Evolutionary conservation across 1,140 invertebrate genomes (phyloP).

Genomic region (Diorhabda elongata): DNA sequence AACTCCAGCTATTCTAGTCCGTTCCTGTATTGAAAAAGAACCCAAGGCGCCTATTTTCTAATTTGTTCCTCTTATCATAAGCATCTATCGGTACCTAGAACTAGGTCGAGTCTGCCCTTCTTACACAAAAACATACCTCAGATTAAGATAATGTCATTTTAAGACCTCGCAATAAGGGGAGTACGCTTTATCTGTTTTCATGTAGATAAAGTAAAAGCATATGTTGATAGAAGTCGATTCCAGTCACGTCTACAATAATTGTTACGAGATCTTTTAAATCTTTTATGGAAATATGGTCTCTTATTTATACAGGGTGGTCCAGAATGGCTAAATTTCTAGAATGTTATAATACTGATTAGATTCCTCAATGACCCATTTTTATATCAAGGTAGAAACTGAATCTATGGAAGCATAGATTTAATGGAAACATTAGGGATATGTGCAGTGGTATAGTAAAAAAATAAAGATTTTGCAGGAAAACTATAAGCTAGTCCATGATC

Average conservation of each 20-base stretch:
- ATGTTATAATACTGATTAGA: no score
- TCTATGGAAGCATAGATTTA: no score
- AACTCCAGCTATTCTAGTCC: background rate
- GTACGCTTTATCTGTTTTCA: background rate
- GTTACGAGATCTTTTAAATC: no score
- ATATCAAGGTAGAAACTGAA: no score
- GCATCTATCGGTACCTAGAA: background rate
- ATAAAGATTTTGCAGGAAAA: no score
- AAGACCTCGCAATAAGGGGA: background rate
- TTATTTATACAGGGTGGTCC: no score
- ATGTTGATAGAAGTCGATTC: background rate
- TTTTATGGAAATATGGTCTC: no score
- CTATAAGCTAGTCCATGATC: no score
- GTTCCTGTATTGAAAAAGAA: background rate
- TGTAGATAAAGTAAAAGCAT: background rate
- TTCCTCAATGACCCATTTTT: no score
- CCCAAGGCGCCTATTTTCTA: background rate
- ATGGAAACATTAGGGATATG: no score
- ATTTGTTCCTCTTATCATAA: background rate
- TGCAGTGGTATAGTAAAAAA: no score
- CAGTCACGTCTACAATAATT: background rate
- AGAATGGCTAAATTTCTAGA: no score
- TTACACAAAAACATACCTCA: background rate
- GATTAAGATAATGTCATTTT: background rate
- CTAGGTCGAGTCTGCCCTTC: background rate